These are phyloP conservation scores for Coendou prehensilis DNA, from an alignment of 2,797 vertebrate species.

Conservation along the genomic window DNA sequence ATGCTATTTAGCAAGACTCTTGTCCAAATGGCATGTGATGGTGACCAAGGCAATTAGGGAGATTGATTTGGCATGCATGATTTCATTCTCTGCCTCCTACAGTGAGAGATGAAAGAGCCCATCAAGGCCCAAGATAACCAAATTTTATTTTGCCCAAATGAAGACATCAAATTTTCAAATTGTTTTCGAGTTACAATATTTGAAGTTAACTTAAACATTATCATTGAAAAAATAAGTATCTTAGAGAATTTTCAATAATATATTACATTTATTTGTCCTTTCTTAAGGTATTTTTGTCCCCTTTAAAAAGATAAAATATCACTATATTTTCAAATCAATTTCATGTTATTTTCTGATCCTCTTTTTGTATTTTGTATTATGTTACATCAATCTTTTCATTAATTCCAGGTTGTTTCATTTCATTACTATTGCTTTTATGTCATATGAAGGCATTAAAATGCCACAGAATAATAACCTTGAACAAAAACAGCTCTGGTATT, in stretches of 20 bases:
- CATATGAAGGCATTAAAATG: constrained; percentile 70
- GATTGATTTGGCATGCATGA: constrained; percentile 65
- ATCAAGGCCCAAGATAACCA: constrained; percentile 48
- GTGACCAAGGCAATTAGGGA: constrained; percentile 75
- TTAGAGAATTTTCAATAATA: constrained; percentile 62
- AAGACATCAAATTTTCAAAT: constrained; percentile 67
- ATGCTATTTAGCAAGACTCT: constrained; percentile 59
- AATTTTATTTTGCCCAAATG: constrained; percentile 66
- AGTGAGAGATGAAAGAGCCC: background rate
- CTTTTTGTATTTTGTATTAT: background rate
- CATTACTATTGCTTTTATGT: constrained; percentile 71
- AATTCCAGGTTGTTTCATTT: constrained; percentile 70
- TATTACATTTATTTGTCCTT: constrained; percentile 66
- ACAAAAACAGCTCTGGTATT: constrained; percentile 67
- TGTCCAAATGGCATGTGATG: constrained; percentile 65
- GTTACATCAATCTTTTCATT: constrained; percentile 67
- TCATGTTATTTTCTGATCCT: constrained; percentile 60
- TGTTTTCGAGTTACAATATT: constrained; percentile 22
- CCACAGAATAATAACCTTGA: constrained; percentile 76
- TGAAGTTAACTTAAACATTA: constrained; percentile 66
- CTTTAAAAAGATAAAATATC: background rate
- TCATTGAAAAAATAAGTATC: constrained; percentile 55
- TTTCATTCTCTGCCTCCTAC: constrained; percentile 42
- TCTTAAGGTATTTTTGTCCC: constrained; percentile 61
- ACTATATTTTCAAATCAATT: constrained; percentile 18